Evolutionary conservation across 2,888 invertebrate genomes (phyloP), one percentile per base, ranked within the genome.

Genomic region (Ectobius pallidus): DNA sequence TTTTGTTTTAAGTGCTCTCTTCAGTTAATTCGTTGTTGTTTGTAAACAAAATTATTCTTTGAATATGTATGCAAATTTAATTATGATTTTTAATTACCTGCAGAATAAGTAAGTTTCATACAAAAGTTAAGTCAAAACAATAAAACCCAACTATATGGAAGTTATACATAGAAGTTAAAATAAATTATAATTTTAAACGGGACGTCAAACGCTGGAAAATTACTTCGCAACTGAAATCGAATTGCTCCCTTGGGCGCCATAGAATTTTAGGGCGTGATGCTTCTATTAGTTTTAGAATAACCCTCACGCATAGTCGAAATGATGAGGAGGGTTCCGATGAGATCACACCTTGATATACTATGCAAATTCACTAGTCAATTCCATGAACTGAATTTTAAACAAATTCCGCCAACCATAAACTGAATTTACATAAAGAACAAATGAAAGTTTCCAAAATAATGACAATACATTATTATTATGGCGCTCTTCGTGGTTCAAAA

Each of bases 101-200:
- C n/a, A n/a, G n/a, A n/a, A n/a, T n/a, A n/a, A n/a, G n/a, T n/a
- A n/a, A n/a, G n/a, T n/a, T n/a, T n/a, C n/a, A n/a, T n/a, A n/a
- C n/a, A n/a, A n/a, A n/a, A n/a, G n/a, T n/a, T n/a, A n/a, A n/a
- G n/a, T n/a, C n/a, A n/a, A n/a, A n/a, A n/a, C n/a, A n/a, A n/a
- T n/a, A n/a, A n/a, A n/a, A n/a, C n/a, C n/a, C n/a, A n/a, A n/a
- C n/a, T n/a, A n/a, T n/a, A n/a, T n/a, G n/a, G n/a, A n/a, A n/a
- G n/a, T n/a, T n/a, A n/a, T n/a, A n/a, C n/a, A n/a, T n/a, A n/a
- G n/a, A n/a, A n/a, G n/a, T n/a, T n/a, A n/a, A n/a, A n/a, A n/a
- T n/a, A n/a, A 34, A 7, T 58, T 58, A 58, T 2, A 58, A 58
- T 58, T 58, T 58, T 58, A 58, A 58, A 58, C 30, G 25, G 58